A percentile compares a stretch with the other conserved stretches of the same genome.
phyloP scores from a whole-genome alignment of 2,113 vertebrate species.

The Nettapus auritus region DNA sequence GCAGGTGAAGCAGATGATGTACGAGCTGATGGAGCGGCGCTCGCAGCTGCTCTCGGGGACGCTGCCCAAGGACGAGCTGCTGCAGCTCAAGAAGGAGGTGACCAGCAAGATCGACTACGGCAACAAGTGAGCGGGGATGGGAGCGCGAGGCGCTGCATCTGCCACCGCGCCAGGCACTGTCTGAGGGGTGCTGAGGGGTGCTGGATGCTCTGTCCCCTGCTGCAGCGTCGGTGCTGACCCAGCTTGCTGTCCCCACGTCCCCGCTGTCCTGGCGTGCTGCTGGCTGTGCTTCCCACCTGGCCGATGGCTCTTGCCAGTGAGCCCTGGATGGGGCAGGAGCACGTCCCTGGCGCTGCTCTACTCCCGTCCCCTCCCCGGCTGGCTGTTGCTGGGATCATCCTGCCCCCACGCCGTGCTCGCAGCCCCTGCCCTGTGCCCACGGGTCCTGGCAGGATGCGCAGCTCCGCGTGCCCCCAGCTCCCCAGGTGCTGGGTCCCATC shows the following conservation, averaged over 20 bases:
- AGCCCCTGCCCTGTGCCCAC: rapidly evolving
- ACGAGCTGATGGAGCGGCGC: slow-evolving; percentile 65
- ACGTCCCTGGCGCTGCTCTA: rapidly evolving
- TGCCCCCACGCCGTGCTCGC: neutral
- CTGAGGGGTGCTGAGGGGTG: rapidly evolving
- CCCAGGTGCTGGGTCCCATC: rapidly evolving
- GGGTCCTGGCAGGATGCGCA: rapidly evolving
- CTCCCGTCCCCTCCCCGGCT: neutral
- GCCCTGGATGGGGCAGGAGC: neutral
- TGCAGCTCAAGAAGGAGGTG: slow-evolving; percentile 66
- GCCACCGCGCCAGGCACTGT: neutral
- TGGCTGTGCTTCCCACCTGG: neutral
- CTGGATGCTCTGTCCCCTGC: neutral
- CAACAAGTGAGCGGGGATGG: slow-evolving; percentile 21
- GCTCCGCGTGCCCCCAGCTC: rapidly evolving
- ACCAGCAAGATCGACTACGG: slow-evolving; percentile 66
- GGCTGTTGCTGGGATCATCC: neutral
- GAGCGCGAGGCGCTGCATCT: rapidly evolving
- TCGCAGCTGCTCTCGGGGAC: slow-evolving; percentile 66
- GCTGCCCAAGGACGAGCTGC: slow-evolving; percentile 53
- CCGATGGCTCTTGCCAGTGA: rapidly evolving
- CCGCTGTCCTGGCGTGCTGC: neutral
- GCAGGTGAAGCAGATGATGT: slow-evolving; percentile 59
- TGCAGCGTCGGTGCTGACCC: neutral
- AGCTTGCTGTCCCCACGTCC: neutral